Conservation (phyloP, 2,888 invertebrate species). For the Athrips mouffetella region DNA sequence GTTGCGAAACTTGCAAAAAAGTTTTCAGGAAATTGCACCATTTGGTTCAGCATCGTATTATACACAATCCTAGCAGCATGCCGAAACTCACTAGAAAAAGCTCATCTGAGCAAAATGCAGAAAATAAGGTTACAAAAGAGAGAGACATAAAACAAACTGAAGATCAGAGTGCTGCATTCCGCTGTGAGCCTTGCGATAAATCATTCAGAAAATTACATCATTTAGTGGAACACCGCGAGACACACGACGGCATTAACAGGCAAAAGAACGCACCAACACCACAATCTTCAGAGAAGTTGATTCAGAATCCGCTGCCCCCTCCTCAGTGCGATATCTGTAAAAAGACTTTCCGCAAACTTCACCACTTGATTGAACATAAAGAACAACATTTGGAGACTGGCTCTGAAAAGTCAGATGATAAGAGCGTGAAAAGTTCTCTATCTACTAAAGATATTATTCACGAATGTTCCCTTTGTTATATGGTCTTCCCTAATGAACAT, state of each 20-base stretch:
- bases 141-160: conserved; percentile 43
- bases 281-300: conserved; percentile 35
- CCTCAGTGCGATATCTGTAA: conserved; percentile 67
- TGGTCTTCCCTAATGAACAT: conserved; percentile 75
- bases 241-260: conserved; percentile 65
- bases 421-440: conserved; percentile 61
- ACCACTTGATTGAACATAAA: conserved; percentile 68
- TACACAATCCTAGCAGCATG: conserved; percentile 48
- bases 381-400: conserved; percentile 64
- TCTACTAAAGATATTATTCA: conserved; percentile 73
- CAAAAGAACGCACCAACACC: conserved; percentile 41
- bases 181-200: conserved; percentile 73
- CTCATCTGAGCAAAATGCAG: conserved; percentile 51
- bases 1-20: conserved; percentile 70
- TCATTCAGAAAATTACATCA: conserved; percentile 73
- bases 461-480: conserved; percentile 72
- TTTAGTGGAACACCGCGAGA: conserved; percentile 71
- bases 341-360: conserved; percentile 66
- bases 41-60: conserved; percentile 67
- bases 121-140: conserved; percentile 43
- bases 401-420: conserved; percentile 68
- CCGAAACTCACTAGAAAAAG: conserved; percentile 49
- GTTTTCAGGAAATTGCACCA: conserved; percentile 70
- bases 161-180: conserved; percentile 63
- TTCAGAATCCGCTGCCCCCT: conserved; percentile 39